These are phyloP conservation scores for Chloromyia formosa DNA, from an alignment of 2,888 invertebrate genomes.

Conservation along the genomic window DNA sequence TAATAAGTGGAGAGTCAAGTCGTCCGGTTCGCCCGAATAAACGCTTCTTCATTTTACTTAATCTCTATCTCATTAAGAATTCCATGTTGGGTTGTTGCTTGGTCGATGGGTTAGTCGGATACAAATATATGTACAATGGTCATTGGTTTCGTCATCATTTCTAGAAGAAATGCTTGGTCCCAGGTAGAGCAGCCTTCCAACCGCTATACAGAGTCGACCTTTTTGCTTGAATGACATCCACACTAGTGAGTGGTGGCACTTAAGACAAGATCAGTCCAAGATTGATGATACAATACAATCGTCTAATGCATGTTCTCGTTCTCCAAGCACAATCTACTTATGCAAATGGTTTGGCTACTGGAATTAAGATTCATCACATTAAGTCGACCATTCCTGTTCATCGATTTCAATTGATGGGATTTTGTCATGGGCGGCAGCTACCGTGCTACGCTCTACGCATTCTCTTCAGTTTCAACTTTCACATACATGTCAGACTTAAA, in stretches of 20 bases:
- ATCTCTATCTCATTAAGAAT: constrained; percentile 28
- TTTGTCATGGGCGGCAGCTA: not conserved
- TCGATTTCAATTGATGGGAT: constrained; percentile 17
- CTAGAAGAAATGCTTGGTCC: not conserved
- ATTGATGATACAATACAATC: not conserved
- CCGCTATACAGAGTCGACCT: not conserved
- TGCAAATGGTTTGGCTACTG: constrained; percentile 41
- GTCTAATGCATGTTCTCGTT: no score
- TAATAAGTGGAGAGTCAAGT: not conserved
- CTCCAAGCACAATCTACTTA: not conserved
- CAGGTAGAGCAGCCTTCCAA: not conserved
- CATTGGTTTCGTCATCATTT: not conserved
- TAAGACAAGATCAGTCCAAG: not conserved
- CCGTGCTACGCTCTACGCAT: not conserved
- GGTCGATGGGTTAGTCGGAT: constrained; percentile 33
- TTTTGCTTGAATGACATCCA: no score
- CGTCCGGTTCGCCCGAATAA: constrained; percentile 29
- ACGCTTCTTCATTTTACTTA: no score
- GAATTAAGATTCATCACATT: constrained; percentile 17
- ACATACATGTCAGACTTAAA: constrained; percentile 21
- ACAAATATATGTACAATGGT: no score
- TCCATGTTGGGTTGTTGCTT: constrained; percentile 18
- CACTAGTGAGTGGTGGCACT: not conserved
- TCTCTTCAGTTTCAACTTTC: not conserved
- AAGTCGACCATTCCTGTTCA: constrained; percentile 11